Evolutionary conservation across 1,140 invertebrate species (phyloP).

Genomic region (Solen grandis): DNA sequence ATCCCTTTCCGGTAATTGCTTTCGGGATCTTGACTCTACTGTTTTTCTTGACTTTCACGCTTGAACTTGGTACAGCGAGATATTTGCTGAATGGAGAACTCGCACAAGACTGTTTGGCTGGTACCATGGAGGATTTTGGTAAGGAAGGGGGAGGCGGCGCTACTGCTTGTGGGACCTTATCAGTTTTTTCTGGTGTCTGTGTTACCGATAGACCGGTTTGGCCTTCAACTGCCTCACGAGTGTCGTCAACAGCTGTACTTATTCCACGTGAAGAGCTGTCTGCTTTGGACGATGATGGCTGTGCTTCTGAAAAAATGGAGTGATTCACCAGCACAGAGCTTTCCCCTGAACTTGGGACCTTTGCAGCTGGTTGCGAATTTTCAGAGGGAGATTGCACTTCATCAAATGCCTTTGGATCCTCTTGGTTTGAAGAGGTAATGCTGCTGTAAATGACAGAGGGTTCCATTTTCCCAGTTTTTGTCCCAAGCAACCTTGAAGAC

Average conservation of each 20-base stretch:
- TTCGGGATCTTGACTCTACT: background rate
- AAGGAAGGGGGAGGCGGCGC: no score
- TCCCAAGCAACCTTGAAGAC: no score
- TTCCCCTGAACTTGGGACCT: no score
- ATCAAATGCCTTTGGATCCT: slow-evolving; percentile 5
- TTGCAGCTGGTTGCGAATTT: background rate
- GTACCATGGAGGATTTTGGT: no score
- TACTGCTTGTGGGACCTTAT: background rate
- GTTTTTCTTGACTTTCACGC: no score
- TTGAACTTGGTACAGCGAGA: background rate
- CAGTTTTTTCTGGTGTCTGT: background rate
- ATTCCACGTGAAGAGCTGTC: background rate
- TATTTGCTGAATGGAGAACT: background rate
- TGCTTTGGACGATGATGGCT: background rate
- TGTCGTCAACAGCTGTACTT: no score
- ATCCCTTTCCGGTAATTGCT: background rate
- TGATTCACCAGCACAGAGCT: no score
- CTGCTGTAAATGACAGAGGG: slow-evolving; percentile 35
- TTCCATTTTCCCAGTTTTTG: slow-evolving; percentile 35
- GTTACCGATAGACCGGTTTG: no score
- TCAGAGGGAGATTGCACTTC: background rate
- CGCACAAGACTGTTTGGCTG: background rate
- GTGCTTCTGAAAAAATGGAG: no score
- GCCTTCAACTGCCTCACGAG: no score
- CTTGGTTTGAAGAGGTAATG: slow-evolving; percentile 19